phyloP scores from a whole-genome alignment of 92 coral and sea anemone genomes.

The Zoanthus sociatus region DNA sequence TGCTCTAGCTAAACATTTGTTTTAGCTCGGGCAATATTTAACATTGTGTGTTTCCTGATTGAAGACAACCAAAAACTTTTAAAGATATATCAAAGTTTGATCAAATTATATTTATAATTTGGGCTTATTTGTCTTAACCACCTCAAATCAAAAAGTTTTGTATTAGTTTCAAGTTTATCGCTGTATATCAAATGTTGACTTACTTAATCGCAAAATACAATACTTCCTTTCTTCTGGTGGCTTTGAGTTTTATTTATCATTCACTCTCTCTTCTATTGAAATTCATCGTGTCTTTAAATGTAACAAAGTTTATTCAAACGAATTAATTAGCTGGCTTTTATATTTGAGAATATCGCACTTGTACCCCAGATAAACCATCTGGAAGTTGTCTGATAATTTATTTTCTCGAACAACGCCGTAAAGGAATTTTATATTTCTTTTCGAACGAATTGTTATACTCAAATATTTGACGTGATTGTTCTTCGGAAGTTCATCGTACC shows the following conservation, averaged over 20 bases:
- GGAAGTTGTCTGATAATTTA: not conserved
- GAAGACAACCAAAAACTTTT: not conserved
- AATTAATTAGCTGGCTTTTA: not conserved
- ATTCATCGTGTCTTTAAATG: not conserved
- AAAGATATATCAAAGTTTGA: not conserved
- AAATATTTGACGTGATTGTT: slow-evolving; percentile 8
- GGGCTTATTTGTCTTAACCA: not conserved
- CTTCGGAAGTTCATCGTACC: not conserved
- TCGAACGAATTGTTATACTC: not conserved
- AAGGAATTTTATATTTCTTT: not conserved
- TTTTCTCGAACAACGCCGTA: not conserved
- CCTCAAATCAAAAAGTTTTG: not conserved
- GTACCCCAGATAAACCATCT: not conserved
- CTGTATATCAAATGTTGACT: not conserved
- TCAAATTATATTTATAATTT: not conserved
- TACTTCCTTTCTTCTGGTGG: not conserved
- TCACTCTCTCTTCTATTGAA: not conserved
- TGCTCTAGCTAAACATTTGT: not conserved
- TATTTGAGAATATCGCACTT: not conserved
- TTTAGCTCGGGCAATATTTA: not conserved
- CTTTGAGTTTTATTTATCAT: not conserved
- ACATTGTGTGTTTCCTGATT: not conserved
- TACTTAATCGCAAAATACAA: not conserved
- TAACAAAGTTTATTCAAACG: not conserved
- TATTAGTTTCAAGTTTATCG: not conserved